Evolutionary conservation across 2,888 invertebrate species (phyloP).

Genomic region (Didymodactylos carnosus): DNA sequence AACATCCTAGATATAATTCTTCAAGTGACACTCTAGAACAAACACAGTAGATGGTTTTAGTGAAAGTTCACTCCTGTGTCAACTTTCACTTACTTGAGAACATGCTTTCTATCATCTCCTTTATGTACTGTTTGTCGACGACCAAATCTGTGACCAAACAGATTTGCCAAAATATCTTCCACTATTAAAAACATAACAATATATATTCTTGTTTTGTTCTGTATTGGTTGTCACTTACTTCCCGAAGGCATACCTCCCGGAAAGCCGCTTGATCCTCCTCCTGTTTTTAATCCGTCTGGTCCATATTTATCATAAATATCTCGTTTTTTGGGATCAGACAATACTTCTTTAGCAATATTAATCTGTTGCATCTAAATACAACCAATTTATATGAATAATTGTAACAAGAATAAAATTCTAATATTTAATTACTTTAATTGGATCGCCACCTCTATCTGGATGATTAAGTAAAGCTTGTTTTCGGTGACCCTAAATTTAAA

Average conservation of each 20-base stretch:
- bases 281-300: constrained; percentile 66
- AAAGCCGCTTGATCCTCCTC: constrained; percentile 24
- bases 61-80: too few relatives aligned
- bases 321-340: constrained; percentile 67
- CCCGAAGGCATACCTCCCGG: neutral
- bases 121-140: neutral
- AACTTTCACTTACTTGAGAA: neutral
- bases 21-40: constrained; percentile 57
- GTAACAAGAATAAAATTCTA: too few relatives aligned
- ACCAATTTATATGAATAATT: neutral
- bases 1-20: constrained; percentile 73
- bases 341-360: constrained; percentile 74
- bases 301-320: constrained; percentile 67
- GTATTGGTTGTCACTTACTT: neutral
- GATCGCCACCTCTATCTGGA: neutral
- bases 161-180: neutral
- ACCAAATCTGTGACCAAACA: neutral
- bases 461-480: neutral
- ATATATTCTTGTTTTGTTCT: neutral
- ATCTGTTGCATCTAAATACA: constrained; percentile 41
- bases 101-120: neutral
- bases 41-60: too few relatives aligned
- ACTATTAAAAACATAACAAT: neutral
- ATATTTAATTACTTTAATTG: neutral
- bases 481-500: neutral